These are phyloP conservation scores for Ichneumon xanthorius DNA, from an alignment of 2,888 invertebrate genomes.

Conservation along the genomic window DNA sequence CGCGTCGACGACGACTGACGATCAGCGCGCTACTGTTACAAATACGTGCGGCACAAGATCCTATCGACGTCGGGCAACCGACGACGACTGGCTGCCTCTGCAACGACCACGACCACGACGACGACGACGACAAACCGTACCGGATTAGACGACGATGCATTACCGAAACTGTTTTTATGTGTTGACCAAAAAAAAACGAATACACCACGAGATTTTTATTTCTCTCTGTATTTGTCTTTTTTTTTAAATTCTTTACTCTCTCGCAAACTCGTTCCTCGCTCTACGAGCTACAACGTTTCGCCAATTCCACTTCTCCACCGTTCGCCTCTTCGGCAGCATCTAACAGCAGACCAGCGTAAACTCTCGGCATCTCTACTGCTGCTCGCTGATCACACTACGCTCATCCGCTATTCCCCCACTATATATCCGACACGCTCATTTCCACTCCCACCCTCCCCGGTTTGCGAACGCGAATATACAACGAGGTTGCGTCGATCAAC, in stretches of 20 bases:
- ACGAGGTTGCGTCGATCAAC: slow-evolving; percentile 20
- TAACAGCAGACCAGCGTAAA: slow-evolving; percentile 34
- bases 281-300: neutral
- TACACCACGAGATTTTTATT: slow-evolving; percentile 15
- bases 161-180: slow-evolving; percentile 53
- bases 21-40: slow-evolving; percentile 55
- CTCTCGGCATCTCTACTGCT: slow-evolving; percentile 35
- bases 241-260: slow-evolving; percentile 7
- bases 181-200: neutral
- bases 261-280: neutral
- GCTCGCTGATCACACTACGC: slow-evolving; percentile 26
- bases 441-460: slow-evolving; percentile 15
- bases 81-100: slow-evolving; percentile 42
- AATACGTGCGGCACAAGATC: slow-evolving; percentile 56
- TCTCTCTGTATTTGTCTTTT: slow-evolving; percentile 8
- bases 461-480: neutral
- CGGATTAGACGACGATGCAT: slow-evolving; percentile 64
- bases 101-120: slow-evolving; percentile 47
- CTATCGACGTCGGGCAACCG: slow-evolving; percentile 60
- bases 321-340: slow-evolving; percentile 47
- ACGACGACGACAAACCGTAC: slow-evolving; percentile 58
- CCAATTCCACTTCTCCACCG: slow-evolving; percentile 7
- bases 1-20: slow-evolving; percentile 60
- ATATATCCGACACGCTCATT: slow-evolving; percentile 1
- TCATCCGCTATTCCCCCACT: slow-evolving; percentile 39